These are phyloP conservation scores for Rapana venosa DNA, from an alignment of 2,888 invertebrate species.

Conservation along the genomic window DNA sequence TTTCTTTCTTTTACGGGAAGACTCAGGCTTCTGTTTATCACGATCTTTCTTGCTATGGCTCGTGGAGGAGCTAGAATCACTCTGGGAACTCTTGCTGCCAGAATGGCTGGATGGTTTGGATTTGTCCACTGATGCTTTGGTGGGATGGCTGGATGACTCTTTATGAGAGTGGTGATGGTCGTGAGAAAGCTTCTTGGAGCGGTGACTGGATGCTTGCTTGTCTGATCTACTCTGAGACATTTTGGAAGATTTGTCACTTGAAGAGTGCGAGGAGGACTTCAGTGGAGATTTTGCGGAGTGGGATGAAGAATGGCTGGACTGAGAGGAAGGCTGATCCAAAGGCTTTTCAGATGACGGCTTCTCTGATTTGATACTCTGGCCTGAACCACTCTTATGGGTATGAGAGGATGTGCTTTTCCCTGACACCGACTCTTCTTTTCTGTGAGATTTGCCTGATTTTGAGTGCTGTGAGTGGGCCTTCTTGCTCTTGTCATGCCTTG, in stretches of 20 bases:
- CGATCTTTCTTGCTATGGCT: background rate
- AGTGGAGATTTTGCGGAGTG: slow-evolving; percentile 6
- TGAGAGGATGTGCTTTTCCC: background rate
- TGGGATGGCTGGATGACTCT: slow-evolving; percentile 19
- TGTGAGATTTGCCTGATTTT: slow-evolving; percentile 27
- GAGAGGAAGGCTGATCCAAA: background rate
- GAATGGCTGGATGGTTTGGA: background rate
- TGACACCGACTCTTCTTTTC: background rate
- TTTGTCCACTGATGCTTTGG: background rate
- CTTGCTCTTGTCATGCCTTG: background rate
- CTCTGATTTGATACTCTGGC: slow-evolving; percentile 29
- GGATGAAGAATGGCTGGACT: background rate
- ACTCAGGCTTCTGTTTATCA: background rate
- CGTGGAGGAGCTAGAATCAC: slow-evolving; percentile 20
- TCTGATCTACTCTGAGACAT: background rate
- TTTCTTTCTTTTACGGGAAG: background rate
- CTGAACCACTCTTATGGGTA: slow-evolving; percentile 5
- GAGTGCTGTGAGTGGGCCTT: background rate
- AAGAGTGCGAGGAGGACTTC: background rate
- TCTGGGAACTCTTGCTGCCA: background rate
- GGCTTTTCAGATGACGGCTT: background rate
- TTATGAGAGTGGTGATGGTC: slow-evolving; percentile 6
- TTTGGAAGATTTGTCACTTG: slow-evolving; percentile 12
- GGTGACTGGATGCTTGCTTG: slow-evolving; percentile 16
- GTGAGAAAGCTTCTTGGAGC: slow-evolving; percentile 12